Evolutionary conservation across 1,140 invertebrate species (phyloP), one percentile per base, ranked within the genome.

Genomic region (Caenorhabditis inopinata): DNA sequence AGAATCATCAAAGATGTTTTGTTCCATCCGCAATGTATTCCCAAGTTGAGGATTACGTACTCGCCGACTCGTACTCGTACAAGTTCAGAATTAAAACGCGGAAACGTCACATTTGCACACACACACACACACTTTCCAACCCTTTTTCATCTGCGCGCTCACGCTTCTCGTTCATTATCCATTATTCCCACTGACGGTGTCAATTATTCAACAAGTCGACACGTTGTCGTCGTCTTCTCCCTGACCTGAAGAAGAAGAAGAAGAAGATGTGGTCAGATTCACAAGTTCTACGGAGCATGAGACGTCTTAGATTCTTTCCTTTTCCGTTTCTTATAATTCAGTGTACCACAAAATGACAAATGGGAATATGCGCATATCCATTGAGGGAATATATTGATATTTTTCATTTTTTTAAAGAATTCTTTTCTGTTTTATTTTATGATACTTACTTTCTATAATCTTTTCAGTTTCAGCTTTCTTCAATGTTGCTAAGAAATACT

Each of bases 181-280:
- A 68, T 68, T 68, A 68, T 68, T 68, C 58, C 38, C 32, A 11
- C 32, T 38, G 58, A 68, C 58, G n/a, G 58, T 68, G n/a, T 68
- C 58, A 68, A 68, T 68, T 68, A 68, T 68, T 68, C 58, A 68
- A 21, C 58, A 68, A 23, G 58, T 58, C 51, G 51, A 51, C n/a
- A 51, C 48, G 11, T 51, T 23, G 48, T 11, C 51, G 51, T 25
- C 49, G 6, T 73, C 42, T 46, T 46, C n/a, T 45, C 38, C 25
- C 35, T 74, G 27, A 74, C n/a, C n/a, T n/a, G 38, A 18, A 25
- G 68, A 14, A 32, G 42, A 38, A 9, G 68, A 38, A 32, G 18
- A 14, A 32, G 12, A 32, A 68, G n/a, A 68, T 38, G 12, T 29
- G 16, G 11, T 7, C 29, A 42, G 51, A 58, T 58, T 58, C 27